A percentile compares a stretch with the other conserved stretches of the same genome.
Evolutionary conservation across 1,140 invertebrate species (phyloP).

Genomic region (Drosophila obscura): DNA sequence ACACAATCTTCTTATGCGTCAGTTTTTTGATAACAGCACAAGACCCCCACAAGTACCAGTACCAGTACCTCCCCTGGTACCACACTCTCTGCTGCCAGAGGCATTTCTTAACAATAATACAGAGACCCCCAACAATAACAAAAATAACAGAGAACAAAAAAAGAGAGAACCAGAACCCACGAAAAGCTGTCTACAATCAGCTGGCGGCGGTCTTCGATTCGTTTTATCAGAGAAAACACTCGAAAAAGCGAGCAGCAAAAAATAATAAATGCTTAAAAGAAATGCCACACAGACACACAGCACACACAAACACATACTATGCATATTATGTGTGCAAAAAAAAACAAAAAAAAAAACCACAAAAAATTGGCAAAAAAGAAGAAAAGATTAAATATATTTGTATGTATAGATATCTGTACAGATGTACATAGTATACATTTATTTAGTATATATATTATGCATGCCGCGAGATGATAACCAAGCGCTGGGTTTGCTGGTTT

Average conservation of each 20-base stretch:
- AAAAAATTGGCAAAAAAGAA: constrained; percentile 39
- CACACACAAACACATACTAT: constrained; percentile 3
- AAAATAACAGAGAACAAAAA: constrained; percentile 11
- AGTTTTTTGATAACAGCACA: constrained; percentile 46
- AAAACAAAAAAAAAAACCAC: constrained; percentile 5
- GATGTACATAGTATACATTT: constrained; percentile 36
- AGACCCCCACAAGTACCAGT: constrained; percentile 2
- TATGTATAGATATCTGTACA: background rate
- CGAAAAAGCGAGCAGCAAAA: constrained; percentile 32
- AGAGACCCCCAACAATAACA: constrained; percentile 1
- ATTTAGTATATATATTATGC: constrained; percentile 50
- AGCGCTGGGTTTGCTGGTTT: constrained; percentile 30
- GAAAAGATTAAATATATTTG: background rate
- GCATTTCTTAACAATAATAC: constrained; percentile 51
- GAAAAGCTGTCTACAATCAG: constrained; percentile 52
- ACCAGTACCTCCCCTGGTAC: constrained; percentile 2
- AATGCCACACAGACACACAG: constrained; percentile 22
- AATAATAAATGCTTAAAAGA: constrained; percentile 41
- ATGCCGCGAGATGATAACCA: constrained; percentile 64
- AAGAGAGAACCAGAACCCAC: constrained; percentile 20
- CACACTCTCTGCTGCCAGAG: constrained; percentile 6
- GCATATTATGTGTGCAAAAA: constrained; percentile 51
- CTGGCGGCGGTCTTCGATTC: constrained; percentile 53
- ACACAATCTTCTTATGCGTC: constrained; percentile 58
- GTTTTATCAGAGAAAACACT: constrained; percentile 44